Evolutionary conservation across 2,113 vertebrate genomes (phyloP).

Genomic region (Smithornis capensis): DNA sequence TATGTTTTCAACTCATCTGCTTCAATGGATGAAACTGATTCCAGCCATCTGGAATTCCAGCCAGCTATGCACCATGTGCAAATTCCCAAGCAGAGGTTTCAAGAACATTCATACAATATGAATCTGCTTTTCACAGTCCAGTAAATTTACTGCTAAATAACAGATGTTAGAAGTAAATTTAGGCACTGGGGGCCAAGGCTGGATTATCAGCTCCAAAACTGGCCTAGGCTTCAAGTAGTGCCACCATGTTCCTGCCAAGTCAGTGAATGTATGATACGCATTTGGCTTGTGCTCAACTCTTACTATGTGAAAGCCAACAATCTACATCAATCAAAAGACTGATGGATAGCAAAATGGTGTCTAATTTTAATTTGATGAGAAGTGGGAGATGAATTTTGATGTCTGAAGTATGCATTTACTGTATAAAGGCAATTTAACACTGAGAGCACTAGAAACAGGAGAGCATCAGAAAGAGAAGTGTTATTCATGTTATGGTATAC

Average conservation of each 20-base stretch:
- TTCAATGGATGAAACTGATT: not conserved
- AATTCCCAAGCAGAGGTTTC: not conserved
- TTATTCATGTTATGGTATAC: not conserved
- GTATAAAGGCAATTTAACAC: not conserved
- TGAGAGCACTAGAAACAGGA: not conserved
- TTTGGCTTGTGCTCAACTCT: not conserved
- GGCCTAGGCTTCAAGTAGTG: not conserved
- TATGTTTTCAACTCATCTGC: not conserved
- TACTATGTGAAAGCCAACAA: not conserved
- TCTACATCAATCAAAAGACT: constrained; percentile 21
- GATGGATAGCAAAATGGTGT: not conserved
- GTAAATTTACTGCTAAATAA: not conserved
- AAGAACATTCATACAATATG: not conserved
- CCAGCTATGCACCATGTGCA: not conserved
- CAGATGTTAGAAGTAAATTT: constrained; percentile 23
- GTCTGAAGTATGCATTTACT: not conserved
- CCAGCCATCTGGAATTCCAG: not conserved
- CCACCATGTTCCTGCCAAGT: not conserved
- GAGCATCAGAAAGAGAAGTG: not conserved
- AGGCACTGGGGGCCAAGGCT: not conserved
- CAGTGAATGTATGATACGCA: not conserved
- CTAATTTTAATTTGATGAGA: not conserved
- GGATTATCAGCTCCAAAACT: not conserved
- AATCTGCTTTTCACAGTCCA: constrained; percentile 2
- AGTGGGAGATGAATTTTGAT: not conserved